Conservation (phyloP, 2,888 invertebrate genomes). For the Amphipyra tragopoginis region DNA sequence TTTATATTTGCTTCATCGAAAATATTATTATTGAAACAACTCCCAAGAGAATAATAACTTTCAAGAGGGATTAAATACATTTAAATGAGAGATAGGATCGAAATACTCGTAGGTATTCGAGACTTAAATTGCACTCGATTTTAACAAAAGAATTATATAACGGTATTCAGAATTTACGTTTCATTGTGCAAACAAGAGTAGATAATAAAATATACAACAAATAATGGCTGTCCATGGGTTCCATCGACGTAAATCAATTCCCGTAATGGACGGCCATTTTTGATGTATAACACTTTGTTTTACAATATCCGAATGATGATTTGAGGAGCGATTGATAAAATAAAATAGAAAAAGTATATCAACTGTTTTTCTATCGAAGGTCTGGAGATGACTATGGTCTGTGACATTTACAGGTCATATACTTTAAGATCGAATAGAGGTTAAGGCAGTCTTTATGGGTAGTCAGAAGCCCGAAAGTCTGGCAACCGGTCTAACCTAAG, state of each 20-base stretch:
- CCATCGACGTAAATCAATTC: slow-evolving; percentile 50
- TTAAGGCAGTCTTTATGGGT: too few species aligned
- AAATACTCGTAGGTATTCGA: not conserved
- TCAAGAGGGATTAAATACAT: not conserved
- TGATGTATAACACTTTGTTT: slow-evolving; percentile 40
- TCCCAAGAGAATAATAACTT: slow-evolving; percentile 7
- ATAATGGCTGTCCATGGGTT: slow-evolving; percentile 38
- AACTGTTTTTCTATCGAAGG: too few species aligned
- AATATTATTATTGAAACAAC: not conserved
- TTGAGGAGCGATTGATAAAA: slow-evolving; percentile 15
- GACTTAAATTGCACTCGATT: slow-evolving; percentile 1
- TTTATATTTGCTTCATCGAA: not conserved
- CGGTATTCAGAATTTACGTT: slow-evolving; percentile 13
- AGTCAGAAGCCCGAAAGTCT: too few species aligned
- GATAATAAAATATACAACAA: slow-evolving; percentile 21
- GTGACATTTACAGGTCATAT: too few species aligned
- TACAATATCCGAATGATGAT: slow-evolving; percentile 38
- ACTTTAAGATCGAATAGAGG: too few species aligned
- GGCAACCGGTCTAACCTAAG: too few species aligned
- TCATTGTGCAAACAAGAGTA: slow-evolving; percentile 20
- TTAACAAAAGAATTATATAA: slow-evolving; percentile 7
- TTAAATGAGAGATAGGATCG: too few species aligned
- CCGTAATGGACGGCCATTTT: slow-evolving; percentile 47
- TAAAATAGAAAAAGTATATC: not conserved
- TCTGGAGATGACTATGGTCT: too few species aligned